Base-by-base conservation (phyloP, 1,140 invertebrate genomes). In the Ips typographus region DNA sequence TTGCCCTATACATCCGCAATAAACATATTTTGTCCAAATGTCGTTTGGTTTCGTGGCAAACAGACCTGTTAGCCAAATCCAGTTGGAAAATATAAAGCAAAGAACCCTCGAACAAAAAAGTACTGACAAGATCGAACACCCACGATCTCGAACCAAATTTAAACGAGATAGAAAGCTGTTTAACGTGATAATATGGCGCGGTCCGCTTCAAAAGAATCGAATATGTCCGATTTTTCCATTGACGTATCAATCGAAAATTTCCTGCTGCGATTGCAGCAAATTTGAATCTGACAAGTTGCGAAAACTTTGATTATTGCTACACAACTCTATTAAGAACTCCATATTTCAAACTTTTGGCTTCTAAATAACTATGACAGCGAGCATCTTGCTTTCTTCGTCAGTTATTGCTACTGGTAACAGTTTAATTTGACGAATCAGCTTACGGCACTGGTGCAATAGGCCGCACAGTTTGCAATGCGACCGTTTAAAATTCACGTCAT, bases 111-210 rank as follows among this genome's bases (percentile, higher is more conserved):
- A n/a, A 8, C 4, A 42, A 59, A 41, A 55, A 65, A 67, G 51
- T 49, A 59, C 41, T 60, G 57, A 67, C 65, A 67, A 67, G 65
- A 51, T 60, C 65, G 65, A 60, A 67, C 65, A 67, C 65, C 65
- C 65, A 67, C 65, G 65, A 67, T 60, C 47, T 41, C 65, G 57
- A 60, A 58, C 56, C 65, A 67, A 49, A 67, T 67, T 60, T 60
- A 60, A 59, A 60, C 56, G 65, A 67, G 65, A 67, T 67, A 67
- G 65, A 67, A 67, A 67, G 65, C 65, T 67, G 65, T 22, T 67
- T 60, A 52, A 60, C 56, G 56, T 59, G 65, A 51, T 60, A 49
- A 53, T 51, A 59, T 60, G 65, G 57, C 37, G 56, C 65, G 65
- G 57, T 39, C 43, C 57, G 51, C 65, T 67, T 67, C 43, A 67